phyloP scores from a whole-genome alignment of 2,888 invertebrate genomes.

The Cheilosia vulpina region DNA sequence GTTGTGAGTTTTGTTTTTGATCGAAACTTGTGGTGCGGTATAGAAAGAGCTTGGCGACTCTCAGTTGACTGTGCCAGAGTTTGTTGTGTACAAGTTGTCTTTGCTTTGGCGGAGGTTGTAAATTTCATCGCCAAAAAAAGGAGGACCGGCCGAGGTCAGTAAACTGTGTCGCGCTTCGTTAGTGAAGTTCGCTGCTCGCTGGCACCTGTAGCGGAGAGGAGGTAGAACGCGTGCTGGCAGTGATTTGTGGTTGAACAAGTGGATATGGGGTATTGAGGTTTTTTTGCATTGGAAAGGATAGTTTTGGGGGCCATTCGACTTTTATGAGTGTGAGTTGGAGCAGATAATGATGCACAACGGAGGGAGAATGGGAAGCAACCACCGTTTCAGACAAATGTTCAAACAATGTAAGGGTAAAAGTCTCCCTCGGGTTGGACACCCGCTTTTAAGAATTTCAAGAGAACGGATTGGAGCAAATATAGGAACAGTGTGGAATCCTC shows the following conservation, averaged over 20 bases:
- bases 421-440: no score
- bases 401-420: no score
- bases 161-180: conserved; percentile 7
- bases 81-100: not conserved
- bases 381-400: no score
- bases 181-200: not conserved
- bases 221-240: no score
- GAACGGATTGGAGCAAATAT: no score
- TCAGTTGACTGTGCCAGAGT: not conserved
- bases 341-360: no score
- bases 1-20: conserved; percentile 1
- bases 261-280: not conserved
- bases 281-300: no score
- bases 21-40: not conserved
- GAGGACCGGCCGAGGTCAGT: not conserved
- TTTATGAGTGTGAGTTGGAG: no score
- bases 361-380: no score
- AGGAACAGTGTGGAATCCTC: no score
- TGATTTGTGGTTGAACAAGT: not conserved
- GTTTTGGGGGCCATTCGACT: no score
- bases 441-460: no score
- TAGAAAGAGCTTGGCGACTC: not conserved
- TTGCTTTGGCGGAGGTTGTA: not conserved
- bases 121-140: conserved; percentile 9
- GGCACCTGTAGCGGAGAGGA: not conserved